Base-by-base conservation (phyloP, 1,140 invertebrate species). In the Whitmania pigra region DNA sequence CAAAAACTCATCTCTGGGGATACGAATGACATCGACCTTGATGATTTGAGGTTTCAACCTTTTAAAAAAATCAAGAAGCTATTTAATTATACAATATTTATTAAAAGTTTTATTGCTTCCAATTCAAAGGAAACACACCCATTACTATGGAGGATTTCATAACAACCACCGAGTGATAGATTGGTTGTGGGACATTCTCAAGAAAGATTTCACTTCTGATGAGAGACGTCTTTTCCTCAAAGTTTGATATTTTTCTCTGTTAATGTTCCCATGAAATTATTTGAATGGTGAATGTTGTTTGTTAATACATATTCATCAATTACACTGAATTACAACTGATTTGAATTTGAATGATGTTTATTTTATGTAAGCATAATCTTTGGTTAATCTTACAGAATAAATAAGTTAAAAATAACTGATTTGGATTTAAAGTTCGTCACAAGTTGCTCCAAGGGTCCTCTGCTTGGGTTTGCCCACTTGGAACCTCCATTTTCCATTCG, bases 121-220 rank as follows among this genome's bases (percentile, higher is more conserved):
- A 73, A 69, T 29, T 75, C 78, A 15, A 73, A 84, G 84, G 70
- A 88, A 88, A 76, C 89, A 98, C 82, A 97, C 94, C 3, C 92
- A 96, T 83, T 99, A 99, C 84, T 99, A 96, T 83, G 97, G 96
- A 53, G 97, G 97, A 9, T 99, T 98, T 83, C 96, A 99, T 82
- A 93, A 96, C 83, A 95, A 92, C 74, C 97, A 99, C 84, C 86
- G 93, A 75, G 93, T 99, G 54, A 90, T 99, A 20, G 89, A 90
- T 78, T 99, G 97, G 97, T 84, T 99, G 18, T 99, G 97, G 97
- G 93, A 98, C 82, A 93, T 99, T 75, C 83, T 99, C 36, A 91
- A 95, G 77, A 90, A 92, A 78, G 95, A 99, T 83, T 98, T 99
- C 82, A 88, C 85, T 15, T 88, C 91, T 80, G 87, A 93, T 69